Base-by-base conservation (phyloP, 2,888 invertebrate species). In the Pelosia muscerda region DNA sequence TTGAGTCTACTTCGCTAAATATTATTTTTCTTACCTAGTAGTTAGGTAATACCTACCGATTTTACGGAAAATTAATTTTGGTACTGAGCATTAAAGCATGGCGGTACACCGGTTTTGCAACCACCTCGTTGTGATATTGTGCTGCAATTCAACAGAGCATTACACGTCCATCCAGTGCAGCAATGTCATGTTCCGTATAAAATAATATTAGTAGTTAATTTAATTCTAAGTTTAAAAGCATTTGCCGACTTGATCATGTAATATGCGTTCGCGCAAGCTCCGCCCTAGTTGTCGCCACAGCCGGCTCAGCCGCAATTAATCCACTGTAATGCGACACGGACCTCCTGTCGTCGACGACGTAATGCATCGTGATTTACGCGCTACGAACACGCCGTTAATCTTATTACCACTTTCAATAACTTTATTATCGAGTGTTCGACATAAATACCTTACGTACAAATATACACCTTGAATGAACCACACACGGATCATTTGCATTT, bases 341-440 rank as follows among this genome's bases (percentile, higher is more conserved):
- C 88, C 89, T 86, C 86, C 92, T 92, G 92, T 93, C 94, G 90
- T 89, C 92, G 90, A 85, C 90, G 85, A 91, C 90, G 93, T 94
- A 94, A 94, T 94, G 91, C 93, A 90, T 88, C 90, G 94, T 94
- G 94, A 94, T 94, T 94, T 94, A 94, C 91, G 92, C 85, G 86
- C 90, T 78, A 86, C 88, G 89, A 90, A 90, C 90, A 85, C 88
- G 90, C 89, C 90, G 92, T 94, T 94, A 92, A 94, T 94, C 94
- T 94, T 94, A 94, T 94, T 94, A 94, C 92, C 93, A 93, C 93
- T 93, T 93, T 92, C 93, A 92, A 94, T 94, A 94, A 94, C 93
- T 93, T 93, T 91, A 94, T 94, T 91, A 94, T 90, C 88, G 86
- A 86, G 84, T 85, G 84, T 87, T 83, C 81, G 79, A 86, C 82